Base-by-base conservation (phyloP, 2,888 invertebrate genomes). In the Poecilus cupreus region DNA sequence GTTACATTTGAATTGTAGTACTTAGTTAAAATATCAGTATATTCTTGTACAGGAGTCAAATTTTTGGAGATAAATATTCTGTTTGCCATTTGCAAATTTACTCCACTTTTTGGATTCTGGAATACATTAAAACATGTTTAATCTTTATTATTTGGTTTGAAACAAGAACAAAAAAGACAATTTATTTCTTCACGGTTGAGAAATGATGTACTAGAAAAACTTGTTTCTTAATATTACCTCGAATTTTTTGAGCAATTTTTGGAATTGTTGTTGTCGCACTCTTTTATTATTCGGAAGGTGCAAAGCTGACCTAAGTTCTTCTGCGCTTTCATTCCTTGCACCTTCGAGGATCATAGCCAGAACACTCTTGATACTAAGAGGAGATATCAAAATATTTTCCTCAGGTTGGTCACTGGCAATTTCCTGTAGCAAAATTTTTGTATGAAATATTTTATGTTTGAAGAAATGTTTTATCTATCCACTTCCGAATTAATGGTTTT, bases 361-460 rank as follows among this genome's bases (percentile, higher is more conserved):
- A 0, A 91, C 91, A 0, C 92, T 89, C 87, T 94, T 94, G 24
- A 93, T 89, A 86, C 93, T 93, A 80, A 92, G 91, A 13, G 94
- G 93, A n/a, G 94, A 94, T 1, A 94, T 87, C 86, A 94, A 89
- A 37, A 93, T 89, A 86, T 94, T 94, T 22, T 91, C 91, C 6
- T 83, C 81, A 18, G 84, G 83, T 80, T 87, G 83, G 32, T 32
- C 11, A 22, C 46, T 26, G 57, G 51, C 11, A 11, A 83, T 70
- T 82, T 81, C 82, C 84, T 83, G 26, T 49, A n/a, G n/a, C n/a
- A 74, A 80, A 81, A 18, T 68, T 13, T 37, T 37, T 64, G 32
- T 37, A 60, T 60, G 3, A 5, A 5, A 26, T 16, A 60, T 26
- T 60, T 60, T 16, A 6, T 10, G 18, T 16, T 16, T 49, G 2